Evolutionary conservation across 2,888 invertebrate genomes (phyloP).

Genomic region (Monochamus alternatus): DNA sequence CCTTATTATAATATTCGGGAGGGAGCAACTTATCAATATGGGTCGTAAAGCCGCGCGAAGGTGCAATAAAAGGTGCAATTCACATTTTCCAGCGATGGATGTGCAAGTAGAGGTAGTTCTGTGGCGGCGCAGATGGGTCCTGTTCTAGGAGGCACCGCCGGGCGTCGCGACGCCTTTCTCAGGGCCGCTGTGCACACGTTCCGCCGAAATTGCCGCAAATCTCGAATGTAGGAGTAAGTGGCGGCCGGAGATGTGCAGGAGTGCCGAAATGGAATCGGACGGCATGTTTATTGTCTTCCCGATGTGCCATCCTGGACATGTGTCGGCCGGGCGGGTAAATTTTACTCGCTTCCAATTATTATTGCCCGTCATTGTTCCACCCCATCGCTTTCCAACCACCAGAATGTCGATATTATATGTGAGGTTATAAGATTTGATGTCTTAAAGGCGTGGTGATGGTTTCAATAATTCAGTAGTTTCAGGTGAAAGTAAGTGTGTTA

Average conservation of each 20-base stretch:
- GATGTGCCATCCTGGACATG: slow-evolving; percentile 17
- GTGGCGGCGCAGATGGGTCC: slow-evolving; percentile 15
- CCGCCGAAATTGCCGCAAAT: slow-evolving; percentile 45
- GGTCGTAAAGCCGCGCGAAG: slow-evolving; percentile 58
- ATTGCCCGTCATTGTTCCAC: slow-evolving; percentile 13
- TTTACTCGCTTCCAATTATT: slow-evolving; percentile 31
- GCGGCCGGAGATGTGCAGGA: slow-evolving; percentile 43
- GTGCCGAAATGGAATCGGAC: slow-evolving; percentile 43
- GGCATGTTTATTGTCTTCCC: slow-evolving; percentile 35
- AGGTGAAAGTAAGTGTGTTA: too few species aligned
- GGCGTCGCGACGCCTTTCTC: not conserved
- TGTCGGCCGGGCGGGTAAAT: slow-evolving; percentile 15
- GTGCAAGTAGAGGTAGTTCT: slow-evolving; percentile 54
- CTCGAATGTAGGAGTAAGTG: slow-evolving; percentile 50
- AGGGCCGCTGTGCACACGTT: slow-evolving; percentile 16
- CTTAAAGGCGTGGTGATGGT: too few species aligned
- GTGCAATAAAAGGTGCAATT: slow-evolving; percentile 58
- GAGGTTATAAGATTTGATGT: too few species aligned
- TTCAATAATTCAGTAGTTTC: too few species aligned
- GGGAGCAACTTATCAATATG: slow-evolving; percentile 57
- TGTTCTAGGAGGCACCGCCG: not conserved
- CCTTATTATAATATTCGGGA: slow-evolving; percentile 28
- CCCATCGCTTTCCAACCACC: not conserved
- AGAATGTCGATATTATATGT: too few species aligned
- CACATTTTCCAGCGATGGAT: slow-evolving; percentile 56